Conservation (phyloP, 1,140 invertebrate genomes). For the Lethrus apterus region DNA sequence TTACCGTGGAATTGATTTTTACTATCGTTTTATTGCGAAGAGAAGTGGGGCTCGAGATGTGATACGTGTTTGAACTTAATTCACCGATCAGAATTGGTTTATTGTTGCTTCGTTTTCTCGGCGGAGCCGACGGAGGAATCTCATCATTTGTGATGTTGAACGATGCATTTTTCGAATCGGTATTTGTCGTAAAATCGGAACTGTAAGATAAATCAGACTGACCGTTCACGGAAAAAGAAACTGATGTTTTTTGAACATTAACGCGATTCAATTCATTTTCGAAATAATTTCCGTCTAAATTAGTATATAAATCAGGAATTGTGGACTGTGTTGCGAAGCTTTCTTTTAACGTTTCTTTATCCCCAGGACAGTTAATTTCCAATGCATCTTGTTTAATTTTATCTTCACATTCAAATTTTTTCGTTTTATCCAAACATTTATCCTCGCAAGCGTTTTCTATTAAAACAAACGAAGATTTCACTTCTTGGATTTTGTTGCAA, state of each 20-base stretch:
- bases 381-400: conserved; percentile 5
- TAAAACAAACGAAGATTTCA: no score
- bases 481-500: background rate
- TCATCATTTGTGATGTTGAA: background rate
- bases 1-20: conserved; percentile 31
- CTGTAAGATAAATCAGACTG: background rate
- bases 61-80: background rate
- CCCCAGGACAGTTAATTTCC: background rate
- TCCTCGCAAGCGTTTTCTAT: no score
- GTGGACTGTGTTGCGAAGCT: background rate
- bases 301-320: background rate
- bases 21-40: conserved; percentile 35
- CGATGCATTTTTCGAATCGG: background rate
- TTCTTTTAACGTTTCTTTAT: no score
- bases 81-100: conserved; percentile 16
- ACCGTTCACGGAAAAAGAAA: no score
- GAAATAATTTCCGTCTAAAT: no score
- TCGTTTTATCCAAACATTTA: background rate
- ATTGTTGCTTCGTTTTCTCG: conserved; percentile 34
- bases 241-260: no score
- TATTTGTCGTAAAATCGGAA: background rate
- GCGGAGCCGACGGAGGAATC: conserved; percentile 30
- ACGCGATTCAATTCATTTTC: no score
- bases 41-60: background rate
- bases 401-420: background rate